A percentile compares a stretch with the other conserved stretches of the same genome.
phyloP scores from a whole-genome alignment of 2,797 vertebrate genomes.

The Malurus splendens region DNA sequence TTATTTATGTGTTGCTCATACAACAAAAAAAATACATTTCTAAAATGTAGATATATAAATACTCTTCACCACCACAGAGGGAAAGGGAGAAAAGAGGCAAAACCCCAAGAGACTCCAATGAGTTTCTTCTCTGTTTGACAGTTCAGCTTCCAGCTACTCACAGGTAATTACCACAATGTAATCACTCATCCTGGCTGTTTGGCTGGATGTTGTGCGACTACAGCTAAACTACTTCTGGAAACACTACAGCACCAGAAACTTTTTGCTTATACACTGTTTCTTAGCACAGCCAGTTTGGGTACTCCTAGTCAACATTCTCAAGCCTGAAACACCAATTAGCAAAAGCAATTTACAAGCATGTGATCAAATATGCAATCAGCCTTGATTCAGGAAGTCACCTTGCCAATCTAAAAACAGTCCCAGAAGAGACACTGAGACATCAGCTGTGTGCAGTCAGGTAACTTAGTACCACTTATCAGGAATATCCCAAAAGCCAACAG shows the following conservation, averaged over 20 bases:
- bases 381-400: not conserved
- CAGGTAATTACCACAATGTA: not conserved
- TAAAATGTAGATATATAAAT: not conserved
- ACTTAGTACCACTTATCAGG: not conserved
- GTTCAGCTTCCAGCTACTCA: not conserved
- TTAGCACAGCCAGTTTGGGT: not conserved
- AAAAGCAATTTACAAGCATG: not conserved
- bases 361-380: not conserved
- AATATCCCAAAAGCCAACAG: not conserved
- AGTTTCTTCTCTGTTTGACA: not conserved
- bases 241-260: not conserved
- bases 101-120: not conserved
- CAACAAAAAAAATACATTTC: not conserved
- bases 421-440: not conserved
- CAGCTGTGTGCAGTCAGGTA: not conserved
- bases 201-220: not conserved
- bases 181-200: not conserved
- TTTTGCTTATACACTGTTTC: not conserved
- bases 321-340: not conserved
- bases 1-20: not conserved
- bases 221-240: not conserved
- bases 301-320: not conserved
- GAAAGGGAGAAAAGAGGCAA: not conserved
- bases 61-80: accelerated
- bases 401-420: not conserved